Conservation (phyloP, 2,797 vertebrate genomes). For the Potorous gilbertii region DNA sequence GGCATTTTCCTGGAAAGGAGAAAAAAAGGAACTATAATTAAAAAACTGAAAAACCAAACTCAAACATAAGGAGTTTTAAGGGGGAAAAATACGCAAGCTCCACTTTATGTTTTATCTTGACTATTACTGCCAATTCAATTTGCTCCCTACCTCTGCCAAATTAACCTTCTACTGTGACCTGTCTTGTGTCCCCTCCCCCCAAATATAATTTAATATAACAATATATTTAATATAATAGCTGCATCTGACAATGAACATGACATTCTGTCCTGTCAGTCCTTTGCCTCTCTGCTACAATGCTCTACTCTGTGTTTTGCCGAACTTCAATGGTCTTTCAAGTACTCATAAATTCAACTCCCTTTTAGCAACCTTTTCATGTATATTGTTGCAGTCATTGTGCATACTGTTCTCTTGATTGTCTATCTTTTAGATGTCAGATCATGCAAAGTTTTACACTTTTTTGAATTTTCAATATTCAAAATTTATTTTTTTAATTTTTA, state of each 20-base stretch:
- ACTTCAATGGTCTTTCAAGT: background rate
- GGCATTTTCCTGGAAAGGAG: constrained; percentile 91
- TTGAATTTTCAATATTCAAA: background rate
- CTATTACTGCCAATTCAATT: background rate
- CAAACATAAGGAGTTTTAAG: background rate
- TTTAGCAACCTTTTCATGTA: background rate
- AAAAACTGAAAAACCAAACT: constrained; percentile 34
- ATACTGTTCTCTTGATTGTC: background rate
- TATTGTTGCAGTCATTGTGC: background rate
- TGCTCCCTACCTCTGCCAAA: background rate
- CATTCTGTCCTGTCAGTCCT: background rate
- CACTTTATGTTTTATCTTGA: background rate
- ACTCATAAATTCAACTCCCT: background rate
- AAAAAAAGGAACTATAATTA: constrained; percentile 55
- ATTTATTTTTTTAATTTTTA: no score
- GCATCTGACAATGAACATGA: background rate
- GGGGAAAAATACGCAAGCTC: background rate
- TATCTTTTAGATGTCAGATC: background rate
- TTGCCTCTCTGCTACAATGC: background rate
- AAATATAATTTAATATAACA: no score
- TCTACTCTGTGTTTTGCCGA: background rate
- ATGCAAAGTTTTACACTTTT: background rate
- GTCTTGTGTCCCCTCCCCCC: background rate
- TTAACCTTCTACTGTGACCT: background rate
- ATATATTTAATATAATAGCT: background rate